Evolutionary conservation across 1,140 invertebrate genomes (phyloP), one percentile per base, ranked within the genome.

Genomic region (Drosophila tsacasi): DNA sequence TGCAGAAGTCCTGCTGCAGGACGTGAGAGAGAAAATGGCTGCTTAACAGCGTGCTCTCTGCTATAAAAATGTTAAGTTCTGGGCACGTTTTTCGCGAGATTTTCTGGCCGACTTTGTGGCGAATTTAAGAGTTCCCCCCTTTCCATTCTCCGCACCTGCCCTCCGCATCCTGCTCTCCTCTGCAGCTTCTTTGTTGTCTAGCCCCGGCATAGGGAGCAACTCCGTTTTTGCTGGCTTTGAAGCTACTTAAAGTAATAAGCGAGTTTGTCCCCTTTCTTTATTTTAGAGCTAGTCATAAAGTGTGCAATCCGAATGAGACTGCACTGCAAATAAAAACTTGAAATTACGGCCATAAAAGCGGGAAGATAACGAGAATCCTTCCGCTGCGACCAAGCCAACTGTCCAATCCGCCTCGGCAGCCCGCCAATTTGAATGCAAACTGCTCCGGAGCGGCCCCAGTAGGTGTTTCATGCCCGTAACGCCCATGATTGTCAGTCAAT

Each of bases 401-500:
- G 83, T 69, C 81, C 87, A 79, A 79, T 79, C 76, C 61, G 61
- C 54, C 81, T 66, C 66, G 72, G 52, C 46, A 44, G 39, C 65
- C 39, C 39, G 42, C 32, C 23, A 71, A 32, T 71, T 57, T 44
- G 39, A 68, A 58, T 63, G 64, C 79, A 78, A 84, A 77, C 63
- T 59, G 78, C 75, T 62, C 60, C 49, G 66, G 19, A 44, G 42
- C 37, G 42, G 68, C 23, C 39, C n/a, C 49, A 54, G 75, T 47
- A 64, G 83, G 61, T 78, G 83, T 77, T 81, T 75, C 49, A 52
- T 63, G 61, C 58, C 72, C 58, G 68, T 63, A 78, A 71, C 65
- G 55, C 46, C 83, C 75, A 79, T 80, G 76, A 83, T 63, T 87
- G 76, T 76, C 83, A 76, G 83, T 87, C 83, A 86, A 87, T 86